Evolutionary conservation across 2,888 invertebrate genomes (phyloP).

Genomic region (Pachliopta kotzebuea): DNA sequence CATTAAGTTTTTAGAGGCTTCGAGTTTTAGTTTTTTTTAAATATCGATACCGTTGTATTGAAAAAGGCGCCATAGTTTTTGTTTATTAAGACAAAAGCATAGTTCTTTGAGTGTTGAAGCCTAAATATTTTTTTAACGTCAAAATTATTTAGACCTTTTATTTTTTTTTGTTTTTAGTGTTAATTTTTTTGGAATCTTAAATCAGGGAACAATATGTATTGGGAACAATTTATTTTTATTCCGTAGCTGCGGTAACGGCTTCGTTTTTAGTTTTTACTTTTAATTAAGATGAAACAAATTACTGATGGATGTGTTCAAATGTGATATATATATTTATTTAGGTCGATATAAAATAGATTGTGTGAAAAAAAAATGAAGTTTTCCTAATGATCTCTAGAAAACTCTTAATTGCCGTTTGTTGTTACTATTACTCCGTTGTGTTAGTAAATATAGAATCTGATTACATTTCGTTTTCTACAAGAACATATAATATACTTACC

Average conservation of each 20-base stretch:
- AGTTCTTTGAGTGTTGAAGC: neutral
- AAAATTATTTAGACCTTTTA: neutral
- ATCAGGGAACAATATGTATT: constrained; percentile 23
- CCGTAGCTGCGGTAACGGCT: constrained; percentile 32
- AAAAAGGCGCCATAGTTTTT: neutral
- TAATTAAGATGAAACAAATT: constrained; percentile 55
- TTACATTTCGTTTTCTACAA: neutral
- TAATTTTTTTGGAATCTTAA: neutral
- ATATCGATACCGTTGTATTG: neutral
- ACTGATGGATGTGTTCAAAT: constrained; percentile 77
- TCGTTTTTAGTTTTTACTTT: constrained; percentile 39
- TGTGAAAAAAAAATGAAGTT: constrained; percentile 57
- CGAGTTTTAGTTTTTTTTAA: constrained; percentile 11
- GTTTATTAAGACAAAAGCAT: too few relatives aligned
- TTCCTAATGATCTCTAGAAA: constrained; percentile 79
- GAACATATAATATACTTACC: neutral
- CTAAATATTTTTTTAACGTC: neutral
- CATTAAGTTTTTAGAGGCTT: constrained; percentile 34
- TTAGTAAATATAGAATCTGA: constrained; percentile 37
- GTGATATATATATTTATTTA: constrained; percentile 76
- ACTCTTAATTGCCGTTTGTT: constrained; percentile 67
- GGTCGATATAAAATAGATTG: constrained; percentile 55
- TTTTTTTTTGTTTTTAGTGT: neutral
- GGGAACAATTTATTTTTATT: constrained; percentile 50
- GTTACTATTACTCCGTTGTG: constrained; percentile 42